Percentiles rank a stretch among this genome's conserved stretches.
Conservation (phyloP, 1,140 invertebrate genomes). For the Bradysia coprophila region DNA sequence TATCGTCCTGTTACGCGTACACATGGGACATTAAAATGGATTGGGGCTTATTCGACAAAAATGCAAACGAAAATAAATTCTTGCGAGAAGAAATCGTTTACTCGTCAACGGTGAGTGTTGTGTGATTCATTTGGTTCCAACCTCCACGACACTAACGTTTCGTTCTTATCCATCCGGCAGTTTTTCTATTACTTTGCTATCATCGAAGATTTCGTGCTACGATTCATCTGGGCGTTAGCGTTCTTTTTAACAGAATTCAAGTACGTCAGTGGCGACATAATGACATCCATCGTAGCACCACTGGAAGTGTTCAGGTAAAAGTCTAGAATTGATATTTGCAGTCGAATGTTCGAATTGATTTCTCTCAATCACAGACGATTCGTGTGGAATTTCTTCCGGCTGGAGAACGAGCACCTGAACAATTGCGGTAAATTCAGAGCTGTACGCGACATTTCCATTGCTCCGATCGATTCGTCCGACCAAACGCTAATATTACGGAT, state of each 20-base stretch:
- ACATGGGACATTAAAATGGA: slow-evolving; percentile 97
- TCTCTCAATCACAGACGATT: too few relatives aligned
- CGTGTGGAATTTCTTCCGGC: slow-evolving; percentile 98
- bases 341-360: too few relatives aligned
- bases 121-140: slow-evolving; percentile 1
- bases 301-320: slow-evolving; percentile 84
- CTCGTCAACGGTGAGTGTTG: slow-evolving; percentile 40
- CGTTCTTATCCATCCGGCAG: slow-evolving; percentile 21
- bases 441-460: slow-evolving; percentile 94
- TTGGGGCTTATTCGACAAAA: slow-evolving; percentile 90
- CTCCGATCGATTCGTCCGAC: slow-evolving; percentile 86
- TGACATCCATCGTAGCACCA: slow-evolving; percentile 75
- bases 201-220: slow-evolving; percentile 81
- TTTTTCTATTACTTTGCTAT: slow-evolving; percentile 96
- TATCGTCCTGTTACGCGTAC: slow-evolving; percentile 71
- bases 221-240: slow-evolving; percentile 83
- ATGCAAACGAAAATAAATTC: slow-evolving; percentile 64
- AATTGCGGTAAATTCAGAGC: slow-evolving; percentile 99
- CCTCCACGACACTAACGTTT: too few relatives aligned
- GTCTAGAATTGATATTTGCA: too few relatives aligned
- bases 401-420: slow-evolving; percentile 99
- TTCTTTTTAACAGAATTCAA: slow-evolving; percentile 74
- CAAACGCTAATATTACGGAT: slow-evolving; percentile 77
- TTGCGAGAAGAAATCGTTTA: slow-evolving; percentile 62
- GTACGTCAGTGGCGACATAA: slow-evolving; percentile 60